Evolutionary conservation across 1,140 invertebrate species (phyloP).

Genomic region (Hormaphis cornu): DNA sequence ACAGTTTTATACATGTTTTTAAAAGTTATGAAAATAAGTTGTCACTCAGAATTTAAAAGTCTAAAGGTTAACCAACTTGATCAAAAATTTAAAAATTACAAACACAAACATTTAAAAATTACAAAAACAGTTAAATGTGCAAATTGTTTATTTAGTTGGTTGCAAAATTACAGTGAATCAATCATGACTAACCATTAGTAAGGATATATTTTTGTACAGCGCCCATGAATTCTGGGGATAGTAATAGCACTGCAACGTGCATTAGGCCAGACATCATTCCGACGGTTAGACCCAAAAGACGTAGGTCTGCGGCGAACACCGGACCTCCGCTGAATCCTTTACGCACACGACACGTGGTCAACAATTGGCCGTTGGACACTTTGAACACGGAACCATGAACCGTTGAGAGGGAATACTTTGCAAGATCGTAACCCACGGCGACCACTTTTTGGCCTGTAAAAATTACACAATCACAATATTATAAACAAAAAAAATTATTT

Average conservation of each 20-base stretch:
- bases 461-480: not conserved
- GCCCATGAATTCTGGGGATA: not conserved
- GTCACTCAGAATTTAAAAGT: too few relatives aligned
- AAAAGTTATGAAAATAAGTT: too few relatives aligned
- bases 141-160: too few relatives aligned
- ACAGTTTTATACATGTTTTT: too few relatives aligned
- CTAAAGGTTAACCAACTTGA: too few relatives aligned
- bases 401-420: not conserved
- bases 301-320: not conserved
- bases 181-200: not conserved
- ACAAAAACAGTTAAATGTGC: too few relatives aligned
- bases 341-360: not conserved
- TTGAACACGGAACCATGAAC: not conserved
- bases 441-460: not conserved
- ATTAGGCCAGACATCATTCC: not conserved
- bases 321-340: slow-evolving; percentile 3
- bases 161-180: too few relatives aligned
- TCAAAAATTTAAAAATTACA: too few relatives aligned
- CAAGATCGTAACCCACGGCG: not conserved
- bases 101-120: too few relatives aligned
- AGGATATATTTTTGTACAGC: not conserved
- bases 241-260: not conserved
- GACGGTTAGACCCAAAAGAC: not conserved
- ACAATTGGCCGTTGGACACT: not conserved
- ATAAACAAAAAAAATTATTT: too few relatives aligned